A percentile compares a stretch with the other conserved stretches of the same genome.
These are phyloP conservation scores for Colostygia pectinataria DNA, from an alignment of 2,888 invertebrate species.

Conservation along the genomic window DNA sequence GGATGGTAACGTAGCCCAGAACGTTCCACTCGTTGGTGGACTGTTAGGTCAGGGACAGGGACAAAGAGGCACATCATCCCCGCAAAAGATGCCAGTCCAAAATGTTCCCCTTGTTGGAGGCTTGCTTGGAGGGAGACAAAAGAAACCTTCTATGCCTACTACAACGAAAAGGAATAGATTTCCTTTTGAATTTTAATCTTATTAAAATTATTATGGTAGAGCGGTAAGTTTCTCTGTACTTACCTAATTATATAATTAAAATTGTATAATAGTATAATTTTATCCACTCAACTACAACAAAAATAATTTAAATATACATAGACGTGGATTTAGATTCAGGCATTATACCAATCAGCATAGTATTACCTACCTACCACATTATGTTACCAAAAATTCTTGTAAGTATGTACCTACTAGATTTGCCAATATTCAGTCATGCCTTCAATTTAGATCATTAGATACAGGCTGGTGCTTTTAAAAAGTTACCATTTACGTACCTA, in stretches of 20 bases:
- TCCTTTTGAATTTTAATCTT: slow-evolving; percentile 38
- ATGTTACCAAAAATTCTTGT: background rate
- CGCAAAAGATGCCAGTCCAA: slow-evolving; percentile 4
- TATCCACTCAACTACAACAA: too few relatives aligned
- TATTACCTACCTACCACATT: background rate
- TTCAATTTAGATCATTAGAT: background rate
- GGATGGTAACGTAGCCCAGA: background rate
- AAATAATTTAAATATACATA: too few relatives aligned
- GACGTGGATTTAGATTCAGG: too few relatives aligned
- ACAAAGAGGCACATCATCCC: background rate
- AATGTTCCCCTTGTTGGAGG: slow-evolving; percentile 18
- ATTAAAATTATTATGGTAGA: background rate
- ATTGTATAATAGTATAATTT: too few relatives aligned
- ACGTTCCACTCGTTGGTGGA: slow-evolving; percentile 17
- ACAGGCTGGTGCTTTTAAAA: slow-evolving; percentile 5
- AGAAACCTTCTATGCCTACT: slow-evolving; percentile 8
- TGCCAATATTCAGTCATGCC: slow-evolving; percentile 4
- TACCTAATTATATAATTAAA: too few relatives aligned
- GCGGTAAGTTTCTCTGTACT: too few relatives aligned
- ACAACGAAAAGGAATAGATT: slow-evolving; percentile 31
- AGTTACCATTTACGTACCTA: too few relatives aligned
- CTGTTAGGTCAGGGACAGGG: slow-evolving; percentile 4
- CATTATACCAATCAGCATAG: too few relatives aligned
- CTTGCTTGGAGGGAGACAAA: slow-evolving; percentile 15
- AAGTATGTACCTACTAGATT: slow-evolving; percentile 1